Percentiles rank a stretch among this genome's conserved stretches.
phyloP scores from a whole-genome alignment of 30 jellyfish, hydroid and myxozoan genomes.

The Hydra vulgaris region DNA sequence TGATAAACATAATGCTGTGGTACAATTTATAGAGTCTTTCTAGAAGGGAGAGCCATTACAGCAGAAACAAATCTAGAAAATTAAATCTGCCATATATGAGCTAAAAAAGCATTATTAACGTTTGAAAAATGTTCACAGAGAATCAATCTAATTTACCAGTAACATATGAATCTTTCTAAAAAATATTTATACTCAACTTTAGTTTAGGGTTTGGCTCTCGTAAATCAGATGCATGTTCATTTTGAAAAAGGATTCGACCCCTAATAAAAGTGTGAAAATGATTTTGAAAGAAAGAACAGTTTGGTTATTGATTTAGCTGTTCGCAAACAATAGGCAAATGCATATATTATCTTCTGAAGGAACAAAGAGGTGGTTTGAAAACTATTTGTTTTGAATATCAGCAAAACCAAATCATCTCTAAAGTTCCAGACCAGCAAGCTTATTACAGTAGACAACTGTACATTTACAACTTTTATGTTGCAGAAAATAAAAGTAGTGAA shows the following conservation, averaged over 20 bases:
- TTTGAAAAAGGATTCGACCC: not conserved
- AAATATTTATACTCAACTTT: not conserved
- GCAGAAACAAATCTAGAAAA: not conserved
- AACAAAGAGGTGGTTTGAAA: no score
- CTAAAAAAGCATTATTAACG: not conserved
- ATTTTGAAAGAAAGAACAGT: not conserved
- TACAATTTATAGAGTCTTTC: no score
- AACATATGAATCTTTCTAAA: not conserved
- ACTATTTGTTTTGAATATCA: no score
- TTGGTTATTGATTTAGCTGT: not conserved
- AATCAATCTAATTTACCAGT: not conserved
- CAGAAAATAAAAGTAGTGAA: not conserved
- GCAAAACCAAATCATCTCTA: no score
- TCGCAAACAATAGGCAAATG: not conserved
- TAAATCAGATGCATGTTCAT: not conserved
- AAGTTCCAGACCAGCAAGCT: no score
- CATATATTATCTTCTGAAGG: no score
- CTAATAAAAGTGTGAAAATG: not conserved
- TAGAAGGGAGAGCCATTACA: not conserved
- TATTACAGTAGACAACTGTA: not conserved
- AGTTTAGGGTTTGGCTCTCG: not conserved
- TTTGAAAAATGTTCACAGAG: not conserved
- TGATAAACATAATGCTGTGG: no score
- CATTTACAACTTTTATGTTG: not conserved
- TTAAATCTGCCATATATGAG: not conserved